These are phyloP conservation scores for Pristionchus fissidentatus DNA, from an alignment of 2,888 invertebrate species.

Conservation along the genomic window DNA sequence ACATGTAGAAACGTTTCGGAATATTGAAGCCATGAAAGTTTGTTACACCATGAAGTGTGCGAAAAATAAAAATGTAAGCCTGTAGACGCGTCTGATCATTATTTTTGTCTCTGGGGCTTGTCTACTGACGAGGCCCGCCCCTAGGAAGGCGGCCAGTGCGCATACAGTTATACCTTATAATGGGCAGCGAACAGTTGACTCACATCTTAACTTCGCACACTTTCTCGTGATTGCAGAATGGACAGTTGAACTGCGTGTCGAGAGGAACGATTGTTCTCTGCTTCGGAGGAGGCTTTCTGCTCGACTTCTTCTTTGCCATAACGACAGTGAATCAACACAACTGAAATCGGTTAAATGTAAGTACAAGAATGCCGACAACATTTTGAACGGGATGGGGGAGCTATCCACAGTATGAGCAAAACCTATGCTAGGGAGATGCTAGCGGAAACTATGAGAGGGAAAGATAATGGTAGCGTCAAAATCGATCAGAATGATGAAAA, in stretches of 20 bases:
- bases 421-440: neutral
- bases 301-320: constrained; percentile 97
- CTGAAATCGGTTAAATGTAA: neutral
- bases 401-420: neutral
- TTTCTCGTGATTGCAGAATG: constrained; percentile 99
- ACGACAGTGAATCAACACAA: neutral
- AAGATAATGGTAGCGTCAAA: neutral
- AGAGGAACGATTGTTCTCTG: constrained; percentile 92
- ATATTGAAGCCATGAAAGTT: too few species aligned
- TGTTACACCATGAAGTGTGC: too few species aligned
- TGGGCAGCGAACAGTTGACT: constrained; percentile 72
- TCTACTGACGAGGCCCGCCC: too few species aligned
- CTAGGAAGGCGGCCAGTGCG: too few species aligned
- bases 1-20: too few species aligned
- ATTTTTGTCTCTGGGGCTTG: too few species aligned
- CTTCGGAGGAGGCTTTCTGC: constrained; percentile 94
- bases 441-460: neutral
- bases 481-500: neutral
- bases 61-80: too few species aligned
- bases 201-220: constrained; percentile 99
- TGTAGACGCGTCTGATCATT: too few species aligned
- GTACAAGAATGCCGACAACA: neutral
- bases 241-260: constrained; percentile 96
- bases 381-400: neutral
- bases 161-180: too few species aligned